Percentiles rank a stretch among this genome's conserved stretches.
phyloP scores from a whole-genome alignment of 2,888 invertebrate species.

The Phasia obesa region DNA sequence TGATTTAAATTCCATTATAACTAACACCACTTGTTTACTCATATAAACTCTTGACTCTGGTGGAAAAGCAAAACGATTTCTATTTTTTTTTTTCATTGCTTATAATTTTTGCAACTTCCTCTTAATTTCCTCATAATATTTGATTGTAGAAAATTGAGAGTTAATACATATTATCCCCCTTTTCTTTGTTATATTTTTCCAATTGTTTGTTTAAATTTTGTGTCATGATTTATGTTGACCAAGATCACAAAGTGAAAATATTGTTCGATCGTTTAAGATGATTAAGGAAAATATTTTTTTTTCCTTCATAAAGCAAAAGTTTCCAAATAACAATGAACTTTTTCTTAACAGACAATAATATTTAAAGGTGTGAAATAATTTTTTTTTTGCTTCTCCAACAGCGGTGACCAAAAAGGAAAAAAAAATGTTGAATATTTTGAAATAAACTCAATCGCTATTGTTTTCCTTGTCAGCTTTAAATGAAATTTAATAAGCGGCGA shows the following conservation, averaged over 20 bases:
- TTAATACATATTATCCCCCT: too few species aligned
- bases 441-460: conserved; percentile 58
- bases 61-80: neutral
- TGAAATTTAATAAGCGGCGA: conserved; percentile 75
- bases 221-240: conserved; percentile 70
- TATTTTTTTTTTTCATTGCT: neutral
- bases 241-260: conserved; percentile 69
- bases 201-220: conserved; percentile 25
- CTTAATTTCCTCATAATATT: neutral
- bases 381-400: conserved; percentile 28
- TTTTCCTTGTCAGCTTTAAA: conserved; percentile 64
- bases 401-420: conserved; percentile 33
- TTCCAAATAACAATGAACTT: conserved; percentile 52
- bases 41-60: neutral
- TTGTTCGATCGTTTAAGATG: conserved; percentile 72
- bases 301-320: conserved; percentile 6
- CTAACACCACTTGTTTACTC: neutral
- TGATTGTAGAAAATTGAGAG: conserved; percentile 44
- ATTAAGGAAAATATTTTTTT: conserved; percentile 45
- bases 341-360: conserved; percentile 47
- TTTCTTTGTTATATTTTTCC: conserved; percentile 25
- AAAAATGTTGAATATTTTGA: neutral
- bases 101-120: neutral
- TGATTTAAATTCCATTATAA: neutral
- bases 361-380: conserved; percentile 67